phyloP scores from a whole-genome alignment of 2,113 vertebrate species.

The Diphyllodes magnificus region DNA sequence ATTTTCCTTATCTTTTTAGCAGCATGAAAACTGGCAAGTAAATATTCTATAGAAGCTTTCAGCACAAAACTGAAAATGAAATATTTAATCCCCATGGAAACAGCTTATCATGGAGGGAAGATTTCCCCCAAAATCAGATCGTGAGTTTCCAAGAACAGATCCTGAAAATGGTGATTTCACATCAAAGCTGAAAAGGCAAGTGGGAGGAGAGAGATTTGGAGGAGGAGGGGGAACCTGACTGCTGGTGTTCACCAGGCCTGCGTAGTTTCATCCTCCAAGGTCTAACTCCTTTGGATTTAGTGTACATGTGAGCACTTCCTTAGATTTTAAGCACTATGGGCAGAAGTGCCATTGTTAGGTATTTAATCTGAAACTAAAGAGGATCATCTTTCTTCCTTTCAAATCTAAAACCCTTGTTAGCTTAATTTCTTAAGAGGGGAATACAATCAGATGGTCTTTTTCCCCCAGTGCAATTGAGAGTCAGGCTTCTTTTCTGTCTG shows the following conservation, averaged over 20 bases:
- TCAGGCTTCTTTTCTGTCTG: not conserved
- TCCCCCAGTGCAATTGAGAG: not conserved
- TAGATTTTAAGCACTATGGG: not conserved
- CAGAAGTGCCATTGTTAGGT: not conserved
- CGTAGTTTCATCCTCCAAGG: not conserved
- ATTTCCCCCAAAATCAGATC: conserved; percentile 2
- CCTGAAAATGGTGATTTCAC: not conserved
- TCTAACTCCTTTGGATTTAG: not conserved
- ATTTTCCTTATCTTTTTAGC: not conserved
- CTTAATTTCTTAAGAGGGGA: conserved; percentile 1
- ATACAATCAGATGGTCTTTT: not conserved
- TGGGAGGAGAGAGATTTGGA: not conserved
- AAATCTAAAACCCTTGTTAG: conserved; percentile 42
- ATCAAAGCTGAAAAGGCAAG: not conserved
- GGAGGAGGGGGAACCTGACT: not conserved
- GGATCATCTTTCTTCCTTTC: not conserved
- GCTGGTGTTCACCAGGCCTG: not conserved
- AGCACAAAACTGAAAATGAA: not conserved
- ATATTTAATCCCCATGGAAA: conserved; percentile 32
- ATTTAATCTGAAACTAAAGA: conserved; percentile 9
- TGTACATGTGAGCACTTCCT: not conserved
- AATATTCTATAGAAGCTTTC: not conserved
- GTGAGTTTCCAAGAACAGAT: not conserved
- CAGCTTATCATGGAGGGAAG: not conserved
- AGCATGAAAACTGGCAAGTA: not conserved